Percentiles rank a stretch among this genome's conserved stretches.
These are phyloP conservation scores for Gobionotothen gibberifrons DNA, from an alignment of 2,797 vertebrate genomes.

Conservation along the genomic window DNA sequence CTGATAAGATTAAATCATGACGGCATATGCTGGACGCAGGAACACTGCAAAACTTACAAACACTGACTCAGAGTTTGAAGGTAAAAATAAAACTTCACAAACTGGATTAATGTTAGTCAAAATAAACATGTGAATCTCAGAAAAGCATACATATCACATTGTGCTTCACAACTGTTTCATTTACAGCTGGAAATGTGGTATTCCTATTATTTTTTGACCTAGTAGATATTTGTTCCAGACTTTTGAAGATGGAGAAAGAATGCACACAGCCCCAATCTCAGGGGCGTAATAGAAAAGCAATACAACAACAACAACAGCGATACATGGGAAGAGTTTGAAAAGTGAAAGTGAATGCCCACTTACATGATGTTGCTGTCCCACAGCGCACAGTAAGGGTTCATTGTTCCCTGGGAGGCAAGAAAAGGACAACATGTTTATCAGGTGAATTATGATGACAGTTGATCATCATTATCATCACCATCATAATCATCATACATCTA, in stretches of 20 bases:
- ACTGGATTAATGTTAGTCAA: constrained; percentile 1
- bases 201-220: constrained; percentile 7
- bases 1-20: constrained; percentile 10
- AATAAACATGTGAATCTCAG: not conserved
- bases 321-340: not conserved
- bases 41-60: not conserved
- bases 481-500: constrained; percentile 46
- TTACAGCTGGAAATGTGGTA: not conserved
- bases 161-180: not conserved
- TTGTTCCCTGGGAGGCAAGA: constrained; percentile 89
- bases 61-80: not conserved
- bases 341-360: constrained; percentile 79
- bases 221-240: constrained; percentile 1
- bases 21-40: constrained; percentile 24
- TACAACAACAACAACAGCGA: constrained; percentile 3
- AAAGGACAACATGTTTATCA: constrained; percentile 63
- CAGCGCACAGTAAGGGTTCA: constrained; percentile 96
- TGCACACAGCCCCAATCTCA: constrained; percentile 3
- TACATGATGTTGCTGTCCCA: constrained; percentile 97
- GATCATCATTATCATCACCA: constrained; percentile 32
- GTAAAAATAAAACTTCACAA: not conserved
- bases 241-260: not conserved
- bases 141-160: not conserved
- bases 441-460: constrained; percentile 32
- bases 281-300: constrained; percentile 1